Percentiles rank a stretch among this genome's conserved stretches.
Conservation (phyloP, 2,113 vertebrate species). For the Cryptomyrus ogoouensis region DNA sequence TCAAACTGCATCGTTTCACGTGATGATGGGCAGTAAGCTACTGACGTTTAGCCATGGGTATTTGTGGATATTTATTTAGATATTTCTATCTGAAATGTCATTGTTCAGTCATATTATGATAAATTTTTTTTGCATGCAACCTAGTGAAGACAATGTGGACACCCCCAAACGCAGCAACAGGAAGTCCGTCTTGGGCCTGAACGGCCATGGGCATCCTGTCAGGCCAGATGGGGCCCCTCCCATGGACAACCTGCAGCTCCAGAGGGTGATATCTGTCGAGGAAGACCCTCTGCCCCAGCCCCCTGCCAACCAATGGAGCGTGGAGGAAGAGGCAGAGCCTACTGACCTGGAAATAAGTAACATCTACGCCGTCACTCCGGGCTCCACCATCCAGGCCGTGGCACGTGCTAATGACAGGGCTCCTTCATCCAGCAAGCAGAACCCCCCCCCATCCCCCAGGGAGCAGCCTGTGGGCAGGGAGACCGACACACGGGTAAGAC, state of each 20-base stretch:
- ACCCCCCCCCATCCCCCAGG: slow-evolving; percentile 50
- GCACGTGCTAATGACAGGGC: neutral
- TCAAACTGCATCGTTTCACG: neutral
- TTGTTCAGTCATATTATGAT: neutral
- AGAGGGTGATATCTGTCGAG: slow-evolving; percentile 87
- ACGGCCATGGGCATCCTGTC: slow-evolving; percentile 27
- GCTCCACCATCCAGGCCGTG: neutral
- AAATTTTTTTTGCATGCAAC: slow-evolving; percentile 14
- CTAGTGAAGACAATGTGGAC: slow-evolving; percentile 64
- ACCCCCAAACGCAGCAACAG: slow-evolving; percentile 38
- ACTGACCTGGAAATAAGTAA: slow-evolving; percentile 35
- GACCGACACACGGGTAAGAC: slow-evolving; percentile 54
- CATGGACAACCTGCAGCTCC: slow-evolving; percentile 52
- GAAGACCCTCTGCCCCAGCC: slow-evolving; percentile 83
- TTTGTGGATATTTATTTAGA: too few species aligned
- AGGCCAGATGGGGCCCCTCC: slow-evolving; percentile 14
- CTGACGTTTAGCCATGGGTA: neutral
- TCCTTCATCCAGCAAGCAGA: neutral
- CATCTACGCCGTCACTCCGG: neutral
- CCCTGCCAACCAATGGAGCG: slow-evolving; percentile 58
- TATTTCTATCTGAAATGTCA: neutral
- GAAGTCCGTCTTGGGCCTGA: slow-evolving; percentile 54
- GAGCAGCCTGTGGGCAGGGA: slow-evolving; percentile 75
- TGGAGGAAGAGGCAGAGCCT: slow-evolving; percentile 51
- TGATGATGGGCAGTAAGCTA: neutral